phyloP scores from a whole-genome alignment of 1,140 invertebrate genomes.

The Drosophila elegans region DNA sequence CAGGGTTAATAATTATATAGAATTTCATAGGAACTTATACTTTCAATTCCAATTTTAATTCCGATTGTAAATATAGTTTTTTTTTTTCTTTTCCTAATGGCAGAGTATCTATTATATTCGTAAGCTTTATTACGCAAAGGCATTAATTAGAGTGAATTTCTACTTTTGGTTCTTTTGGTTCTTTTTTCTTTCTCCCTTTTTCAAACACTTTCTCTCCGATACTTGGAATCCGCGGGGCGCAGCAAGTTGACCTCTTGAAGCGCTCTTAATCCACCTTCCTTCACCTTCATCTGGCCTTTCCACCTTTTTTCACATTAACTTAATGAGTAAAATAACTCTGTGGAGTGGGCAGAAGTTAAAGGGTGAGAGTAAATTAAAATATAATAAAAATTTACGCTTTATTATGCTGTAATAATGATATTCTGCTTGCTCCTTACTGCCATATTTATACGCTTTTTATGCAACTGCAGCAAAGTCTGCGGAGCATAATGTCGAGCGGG shows the following conservation, averaged over 20 bases:
- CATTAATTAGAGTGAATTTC: slow-evolving; percentile 13
- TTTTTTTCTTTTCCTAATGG: no score
- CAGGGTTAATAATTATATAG: no score
- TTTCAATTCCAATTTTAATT: no score
- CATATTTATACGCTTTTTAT: slow-evolving; percentile 1
- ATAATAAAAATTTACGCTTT: slow-evolving; percentile 56
- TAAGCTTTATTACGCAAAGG: background rate
- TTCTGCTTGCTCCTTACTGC: slow-evolving; percentile 15
- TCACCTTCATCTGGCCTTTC: slow-evolving; percentile 15
- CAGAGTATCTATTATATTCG: slow-evolving; percentile 6
- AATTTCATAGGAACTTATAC: no score
- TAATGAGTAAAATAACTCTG: slow-evolving; percentile 50
- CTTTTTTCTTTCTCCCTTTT: background rate
- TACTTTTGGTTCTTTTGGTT: no score
- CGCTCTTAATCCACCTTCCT: slow-evolving; percentile 34
- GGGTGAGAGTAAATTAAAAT: slow-evolving; percentile 39
- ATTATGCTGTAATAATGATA: slow-evolving; percentile 68
- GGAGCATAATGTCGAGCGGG: slow-evolving; percentile 29
- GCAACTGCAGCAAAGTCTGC: slow-evolving; percentile 49
- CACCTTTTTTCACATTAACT: slow-evolving; percentile 57
- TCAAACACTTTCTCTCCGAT: background rate
- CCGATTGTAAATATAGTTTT: no score
- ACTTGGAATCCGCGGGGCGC: slow-evolving; percentile 1
- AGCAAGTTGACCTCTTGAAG: slow-evolving; percentile 17
- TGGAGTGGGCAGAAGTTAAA: slow-evolving; percentile 8